phyloP scores from a whole-genome alignment of 2,113 vertebrate species.

The Coptodon rendalli region DNA sequence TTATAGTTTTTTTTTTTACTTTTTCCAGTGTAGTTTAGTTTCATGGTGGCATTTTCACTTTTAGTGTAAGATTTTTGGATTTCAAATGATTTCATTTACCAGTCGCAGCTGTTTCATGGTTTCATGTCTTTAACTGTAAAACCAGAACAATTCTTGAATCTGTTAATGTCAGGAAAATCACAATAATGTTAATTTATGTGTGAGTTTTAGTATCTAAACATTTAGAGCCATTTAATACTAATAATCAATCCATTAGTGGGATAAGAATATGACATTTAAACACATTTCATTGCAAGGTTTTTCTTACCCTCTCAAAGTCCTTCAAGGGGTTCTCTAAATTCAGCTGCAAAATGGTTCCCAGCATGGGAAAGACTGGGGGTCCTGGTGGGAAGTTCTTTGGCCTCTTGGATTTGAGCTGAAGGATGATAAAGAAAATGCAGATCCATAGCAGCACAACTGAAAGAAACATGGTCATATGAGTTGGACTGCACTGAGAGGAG shows the following conservation, averaged over 20 bases:
- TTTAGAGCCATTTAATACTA: background rate
- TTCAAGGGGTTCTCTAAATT: slow-evolving; percentile 8
- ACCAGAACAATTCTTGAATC: background rate
- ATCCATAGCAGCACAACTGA: slow-evolving; percentile 45
- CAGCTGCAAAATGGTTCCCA: slow-evolving; percentile 64
- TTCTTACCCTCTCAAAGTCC: background rate
- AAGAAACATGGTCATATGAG: slow-evolving; percentile 43
- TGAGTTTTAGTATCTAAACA: background rate
- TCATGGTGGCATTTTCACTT: too few relatives aligned
- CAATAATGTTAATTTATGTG: background rate
- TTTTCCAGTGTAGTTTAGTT: too few relatives aligned
- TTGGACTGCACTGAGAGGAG: background rate
- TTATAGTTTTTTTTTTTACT: fast-evolving
- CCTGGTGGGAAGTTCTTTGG: slow-evolving; percentile 72
- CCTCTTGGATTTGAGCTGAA: slow-evolving; percentile 40
- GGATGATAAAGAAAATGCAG: slow-evolving; percentile 33
- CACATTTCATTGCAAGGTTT: background rate
- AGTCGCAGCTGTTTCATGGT: background rate
- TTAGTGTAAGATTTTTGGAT: background rate
- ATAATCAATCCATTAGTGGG: background rate
- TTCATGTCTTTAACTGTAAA: background rate
- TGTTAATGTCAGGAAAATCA: background rate
- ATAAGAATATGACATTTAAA: background rate
- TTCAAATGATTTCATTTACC: background rate
- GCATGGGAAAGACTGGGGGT: slow-evolving; percentile 48